Base-by-base conservation (phyloP, 2,113 vertebrate genomes). In the Amphiprion ocellaris region DNA sequence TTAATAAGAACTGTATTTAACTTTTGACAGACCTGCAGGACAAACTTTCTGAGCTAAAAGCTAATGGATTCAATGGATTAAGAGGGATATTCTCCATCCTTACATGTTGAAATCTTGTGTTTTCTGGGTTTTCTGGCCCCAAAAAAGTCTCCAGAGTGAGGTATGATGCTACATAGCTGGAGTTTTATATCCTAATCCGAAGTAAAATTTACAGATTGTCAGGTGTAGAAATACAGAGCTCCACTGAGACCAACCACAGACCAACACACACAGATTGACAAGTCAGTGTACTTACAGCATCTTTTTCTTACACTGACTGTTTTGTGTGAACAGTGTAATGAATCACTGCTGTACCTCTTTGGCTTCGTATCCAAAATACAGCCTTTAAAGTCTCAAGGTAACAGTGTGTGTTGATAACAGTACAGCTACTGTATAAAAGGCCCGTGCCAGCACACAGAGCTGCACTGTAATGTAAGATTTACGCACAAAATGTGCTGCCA, bases 331-430 rank as follows among this genome's bases (percentile, higher is more conserved):
- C 16, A 52, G 74, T 74, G 74, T 77, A 26, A 12, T 58, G 60
- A 61, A 28, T 71, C 69, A 73, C 11, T 52, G 74, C 61, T 21
- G 30, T 8, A 21, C 52, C 55, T 24, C 19, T 58, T 37, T 77
- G 37, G 49, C 7, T 47, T 30, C 21, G 6, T 19, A 16, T 19
- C 50, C 0, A 37, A 37, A 65, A 23, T 23, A 44, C 58, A 28
- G 24, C 26, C 16, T 49, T 24, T 50, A 30, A 1, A 58, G 49
- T 47, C 65, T 61, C 39, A 37, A 70, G 52, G 54, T 17, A 26
- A 28, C 50, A 52, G 52, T 49, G 73, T 73, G 54, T 49, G 28
- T 64, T 83, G 79, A 83, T 74, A 80, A 85, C 85, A 78, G 71
- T 46, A 12, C 12, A 26, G 74, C 73, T 19, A 15, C 69, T 83